These are phyloP conservation scores for Limnephilus marmoratus DNA, from an alignment of 2,888 invertebrate species.

Conservation along the genomic window DNA sequence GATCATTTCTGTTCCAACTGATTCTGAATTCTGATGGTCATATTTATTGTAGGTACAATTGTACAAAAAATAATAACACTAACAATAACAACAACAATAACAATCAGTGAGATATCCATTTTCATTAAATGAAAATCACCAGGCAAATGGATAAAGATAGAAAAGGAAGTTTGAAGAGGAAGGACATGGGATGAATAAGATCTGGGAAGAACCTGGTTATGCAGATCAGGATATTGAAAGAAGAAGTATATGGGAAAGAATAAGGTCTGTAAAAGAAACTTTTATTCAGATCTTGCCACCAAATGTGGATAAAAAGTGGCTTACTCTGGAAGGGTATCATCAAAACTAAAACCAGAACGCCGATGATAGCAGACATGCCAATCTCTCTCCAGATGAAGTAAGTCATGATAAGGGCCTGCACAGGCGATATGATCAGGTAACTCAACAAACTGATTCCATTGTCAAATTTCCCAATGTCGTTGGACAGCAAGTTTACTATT, in stretches of 20 bases:
- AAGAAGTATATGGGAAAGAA: background rate
- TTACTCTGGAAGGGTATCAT: slow-evolving; percentile 86
- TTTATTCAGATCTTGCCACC: background rate
- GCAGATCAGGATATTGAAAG: background rate
- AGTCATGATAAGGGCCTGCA: slow-evolving; percentile 89
- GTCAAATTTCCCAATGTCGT: slow-evolving; percentile 96
- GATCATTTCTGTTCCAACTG: background rate
- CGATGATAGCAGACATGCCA: slow-evolving; percentile 82
- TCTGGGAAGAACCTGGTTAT: no score
- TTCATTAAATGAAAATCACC: background rate
- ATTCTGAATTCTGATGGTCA: background rate
- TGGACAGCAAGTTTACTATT: slow-evolving; percentile 93
- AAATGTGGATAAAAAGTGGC: background rate
- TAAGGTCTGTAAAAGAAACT: background rate
- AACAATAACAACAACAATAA: no score
- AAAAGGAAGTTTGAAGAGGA: background rate
- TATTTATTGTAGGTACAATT: no score
- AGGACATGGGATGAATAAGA: no score
- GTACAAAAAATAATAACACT: no score
- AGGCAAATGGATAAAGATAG: background rate
- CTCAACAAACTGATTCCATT: slow-evolving; percentile 92
- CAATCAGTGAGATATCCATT: background rate
- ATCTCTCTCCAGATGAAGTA: slow-evolving; percentile 86
- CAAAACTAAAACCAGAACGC: slow-evolving; percentile 82
- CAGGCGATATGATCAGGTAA: slow-evolving; percentile 93